phyloP scores from a whole-genome alignment of 2,113 vertebrate genomes.

The Phodopus roborovskii region DNA sequence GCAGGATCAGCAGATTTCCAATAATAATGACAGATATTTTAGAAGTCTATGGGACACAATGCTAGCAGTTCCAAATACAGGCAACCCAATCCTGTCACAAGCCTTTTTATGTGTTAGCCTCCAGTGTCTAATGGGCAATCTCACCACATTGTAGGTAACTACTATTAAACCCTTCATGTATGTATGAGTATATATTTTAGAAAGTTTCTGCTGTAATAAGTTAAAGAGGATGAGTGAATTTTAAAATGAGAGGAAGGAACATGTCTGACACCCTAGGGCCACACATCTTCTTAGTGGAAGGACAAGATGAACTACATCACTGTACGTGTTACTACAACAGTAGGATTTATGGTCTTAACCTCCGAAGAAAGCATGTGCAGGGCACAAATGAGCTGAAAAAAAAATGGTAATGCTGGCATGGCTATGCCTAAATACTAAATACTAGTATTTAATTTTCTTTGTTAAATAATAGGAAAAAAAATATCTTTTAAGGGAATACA shows the following conservation, averaged over 20 bases:
- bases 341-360: slow-evolving; percentile 8
- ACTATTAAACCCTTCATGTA: no score
- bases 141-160: neutral
- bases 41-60: neutral
- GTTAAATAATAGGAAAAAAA: slow-evolving; percentile 21
- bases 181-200: neutral
- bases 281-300: neutral
- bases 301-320: neutral
- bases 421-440: slow-evolving; percentile 42
- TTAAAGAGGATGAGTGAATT: neutral
- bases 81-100: neutral
- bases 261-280: neutral
- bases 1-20: no score
- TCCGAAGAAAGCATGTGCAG: neutral
- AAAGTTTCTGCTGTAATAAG: neutral
- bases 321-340: neutral
- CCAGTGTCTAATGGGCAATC: neutral
- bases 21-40: neutral
- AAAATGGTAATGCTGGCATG: neutral
- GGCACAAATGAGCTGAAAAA: slow-evolving; percentile 21
- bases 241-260: neutral
- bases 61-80: neutral
- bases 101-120: neutral
- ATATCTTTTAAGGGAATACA: slow-evolving; percentile 66
- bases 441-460: slow-evolving; percentile 65